phyloP scores from a whole-genome alignment of 1,140 invertebrate species.

The Drosophila busckii region DNA sequence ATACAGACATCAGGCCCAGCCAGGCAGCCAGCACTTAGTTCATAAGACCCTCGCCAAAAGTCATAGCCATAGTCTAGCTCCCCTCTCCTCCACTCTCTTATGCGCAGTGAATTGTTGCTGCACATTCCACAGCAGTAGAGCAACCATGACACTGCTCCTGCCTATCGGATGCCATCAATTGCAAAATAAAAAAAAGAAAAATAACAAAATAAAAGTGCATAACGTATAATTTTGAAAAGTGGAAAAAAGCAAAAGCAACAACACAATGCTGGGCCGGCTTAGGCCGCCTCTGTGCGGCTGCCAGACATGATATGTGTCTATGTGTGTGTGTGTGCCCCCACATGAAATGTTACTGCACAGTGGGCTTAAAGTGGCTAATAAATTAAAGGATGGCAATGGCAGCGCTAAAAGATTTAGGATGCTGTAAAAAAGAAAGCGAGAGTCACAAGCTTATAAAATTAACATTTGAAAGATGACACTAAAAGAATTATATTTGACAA shows the following conservation, averaged over 20 bases:
- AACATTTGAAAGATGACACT: no score
- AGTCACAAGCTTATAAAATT: no score
- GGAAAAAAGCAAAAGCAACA: conserved; percentile 52
- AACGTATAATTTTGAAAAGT: conserved; percentile 75
- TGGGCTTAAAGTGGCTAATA: no score
- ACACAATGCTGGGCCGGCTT: conserved; percentile 46
- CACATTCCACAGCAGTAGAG: conserved; percentile 24
- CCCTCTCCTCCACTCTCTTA: conserved; percentile 3
- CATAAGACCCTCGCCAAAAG: not conserved
- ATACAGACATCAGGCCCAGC: conserved; percentile 51
- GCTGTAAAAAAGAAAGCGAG: no score
- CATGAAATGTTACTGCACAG: conserved; percentile 41
- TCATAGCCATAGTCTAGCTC: not conserved
- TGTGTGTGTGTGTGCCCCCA: conserved; percentile 29
- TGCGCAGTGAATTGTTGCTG: no score
- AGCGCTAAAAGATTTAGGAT: no score
- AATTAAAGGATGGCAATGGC: no score
- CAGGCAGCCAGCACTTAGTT: conserved; percentile 1
- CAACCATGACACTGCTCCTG: conserved; percentile 41
- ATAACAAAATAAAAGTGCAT: conserved; percentile 39
- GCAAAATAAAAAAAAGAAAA: conserved; percentile 49
- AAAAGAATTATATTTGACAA: no score
- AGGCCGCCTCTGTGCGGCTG: conserved; percentile 16
- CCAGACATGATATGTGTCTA: conserved; percentile 34
- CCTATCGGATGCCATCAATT: conserved; percentile 74